phyloP scores from a whole-genome alignment of 1,140 invertebrate genomes.

The Venturia canescens region DNA sequence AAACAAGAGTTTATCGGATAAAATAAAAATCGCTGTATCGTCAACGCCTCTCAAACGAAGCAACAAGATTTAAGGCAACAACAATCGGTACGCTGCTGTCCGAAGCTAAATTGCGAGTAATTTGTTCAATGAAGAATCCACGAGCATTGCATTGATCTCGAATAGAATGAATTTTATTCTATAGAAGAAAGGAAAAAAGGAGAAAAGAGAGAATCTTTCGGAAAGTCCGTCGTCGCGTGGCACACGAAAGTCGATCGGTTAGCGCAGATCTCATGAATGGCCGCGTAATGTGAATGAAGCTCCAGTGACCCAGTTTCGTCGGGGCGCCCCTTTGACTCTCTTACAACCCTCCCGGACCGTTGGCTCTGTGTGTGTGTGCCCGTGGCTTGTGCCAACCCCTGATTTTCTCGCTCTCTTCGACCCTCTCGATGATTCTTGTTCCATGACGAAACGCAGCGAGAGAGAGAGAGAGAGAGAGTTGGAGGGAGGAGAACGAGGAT shows the following conservation, averaged over 20 bases:
- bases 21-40: no score
- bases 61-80: no score
- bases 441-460: background rate
- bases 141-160: no score
- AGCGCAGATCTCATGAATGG: conserved; percentile 76
- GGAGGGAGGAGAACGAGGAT: background rate
- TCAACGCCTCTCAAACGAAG: no score
- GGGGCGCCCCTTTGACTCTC: conserved; percentile 53
- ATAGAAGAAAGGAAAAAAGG: background rate
- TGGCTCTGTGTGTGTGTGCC: conserved; percentile 27
- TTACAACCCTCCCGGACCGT: conserved; percentile 26
- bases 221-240: conserved; percentile 40
- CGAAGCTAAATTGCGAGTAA: no score
- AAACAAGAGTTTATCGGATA: no score
- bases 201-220: conserved; percentile 34
- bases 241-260: conserved; percentile 71
- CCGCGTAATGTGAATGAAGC: conserved; percentile 77
- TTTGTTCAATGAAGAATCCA: no score
- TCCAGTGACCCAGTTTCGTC: conserved; percentile 74
- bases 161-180: background rate
- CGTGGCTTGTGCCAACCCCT: conserved; percentile 13
- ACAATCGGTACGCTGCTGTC: no score
- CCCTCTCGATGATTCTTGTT: conserved; percentile 41
- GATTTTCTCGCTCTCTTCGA: conserved; percentile 39
- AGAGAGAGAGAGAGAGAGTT: background rate